These are phyloP conservation scores for Muscina levida DNA, from an alignment of 2,888 invertebrate genomes.

Conservation along the genomic window DNA sequence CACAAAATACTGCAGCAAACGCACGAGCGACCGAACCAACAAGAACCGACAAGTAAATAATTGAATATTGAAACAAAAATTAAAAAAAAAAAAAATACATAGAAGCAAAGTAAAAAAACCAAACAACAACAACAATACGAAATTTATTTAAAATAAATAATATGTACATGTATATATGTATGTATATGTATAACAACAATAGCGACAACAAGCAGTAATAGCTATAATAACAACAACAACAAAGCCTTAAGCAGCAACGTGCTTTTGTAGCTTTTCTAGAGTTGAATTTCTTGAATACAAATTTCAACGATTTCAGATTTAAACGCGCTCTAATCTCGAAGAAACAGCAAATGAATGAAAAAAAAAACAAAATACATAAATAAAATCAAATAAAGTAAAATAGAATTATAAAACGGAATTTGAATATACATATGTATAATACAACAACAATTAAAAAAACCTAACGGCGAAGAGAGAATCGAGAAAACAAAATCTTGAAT, in stretches of 20 bases:
- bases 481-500: too few species aligned
- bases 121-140: constrained; percentile 7
- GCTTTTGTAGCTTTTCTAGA: constrained; percentile 18
- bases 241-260: constrained; percentile 3
- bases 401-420: constrained; percentile 4
- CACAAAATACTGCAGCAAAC: constrained; percentile 50
- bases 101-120: background rate
- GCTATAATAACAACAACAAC: constrained; percentile 10
- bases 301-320: constrained; percentile 23
- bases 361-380: constrained; percentile 9
- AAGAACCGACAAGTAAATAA: constrained; percentile 21
- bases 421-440: too few species aligned
- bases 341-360: constrained; percentile 43
- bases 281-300: constrained; percentile 31
- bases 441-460: too few species aligned
- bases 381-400: constrained; percentile 5
- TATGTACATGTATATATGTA: background rate
- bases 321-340: constrained; percentile 63
- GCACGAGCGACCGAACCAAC: constrained; percentile 35
- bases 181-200: constrained; percentile 10
- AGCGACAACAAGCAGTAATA: background rate
- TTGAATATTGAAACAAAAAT: background rate
- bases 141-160: background rate
- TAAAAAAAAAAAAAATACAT: constrained; percentile 18
- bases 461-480: too few species aligned